Conservation (phyloP, 2,797 vertebrate species). For the Periparus ater region DNA sequence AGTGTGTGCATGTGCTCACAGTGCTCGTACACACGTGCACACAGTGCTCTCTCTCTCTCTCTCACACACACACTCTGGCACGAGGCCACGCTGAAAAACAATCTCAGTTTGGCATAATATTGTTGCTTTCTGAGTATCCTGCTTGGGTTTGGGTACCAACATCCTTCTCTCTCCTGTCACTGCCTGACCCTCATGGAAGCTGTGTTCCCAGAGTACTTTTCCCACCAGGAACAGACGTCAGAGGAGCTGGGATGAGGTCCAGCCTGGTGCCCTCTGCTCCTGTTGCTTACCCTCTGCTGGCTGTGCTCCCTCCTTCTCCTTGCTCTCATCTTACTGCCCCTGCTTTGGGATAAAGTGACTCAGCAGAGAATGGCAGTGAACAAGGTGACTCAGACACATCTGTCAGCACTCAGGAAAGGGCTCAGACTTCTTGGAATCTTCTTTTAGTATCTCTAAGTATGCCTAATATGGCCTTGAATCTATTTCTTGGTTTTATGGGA, state of each 20-base stretch:
- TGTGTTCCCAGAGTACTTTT: background rate
- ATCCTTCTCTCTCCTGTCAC: background rate
- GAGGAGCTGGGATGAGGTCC: background rate
- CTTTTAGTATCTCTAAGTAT: background rate
- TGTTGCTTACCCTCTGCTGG: background rate
- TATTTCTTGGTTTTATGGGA: background rate
- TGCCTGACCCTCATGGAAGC: background rate
- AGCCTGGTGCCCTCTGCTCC: slow-evolving; percentile 15
- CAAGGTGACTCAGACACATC: slow-evolving; percentile 9
- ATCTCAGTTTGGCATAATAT: background rate
- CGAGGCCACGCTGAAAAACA: background rate
- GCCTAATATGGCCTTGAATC: slow-evolving; percentile 11
- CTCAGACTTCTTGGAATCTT: slow-evolving; percentile 41
- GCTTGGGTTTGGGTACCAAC: background rate
- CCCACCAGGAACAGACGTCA: background rate
- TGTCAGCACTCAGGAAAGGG: background rate
- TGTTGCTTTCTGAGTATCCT: background rate
- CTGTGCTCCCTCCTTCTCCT: background rate
- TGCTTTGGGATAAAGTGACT: background rate
- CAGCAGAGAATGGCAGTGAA: background rate
- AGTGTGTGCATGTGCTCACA: background rate
- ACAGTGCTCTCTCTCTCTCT: background rate
- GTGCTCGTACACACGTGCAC: background rate
- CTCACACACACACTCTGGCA: background rate
- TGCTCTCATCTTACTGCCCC: fast-evolving